Evolutionary conservation across 2,113 vertebrate genomes (phyloP), one percentile per base, ranked within the genome.

Genomic region (Eptesicus fuscus): DNA sequence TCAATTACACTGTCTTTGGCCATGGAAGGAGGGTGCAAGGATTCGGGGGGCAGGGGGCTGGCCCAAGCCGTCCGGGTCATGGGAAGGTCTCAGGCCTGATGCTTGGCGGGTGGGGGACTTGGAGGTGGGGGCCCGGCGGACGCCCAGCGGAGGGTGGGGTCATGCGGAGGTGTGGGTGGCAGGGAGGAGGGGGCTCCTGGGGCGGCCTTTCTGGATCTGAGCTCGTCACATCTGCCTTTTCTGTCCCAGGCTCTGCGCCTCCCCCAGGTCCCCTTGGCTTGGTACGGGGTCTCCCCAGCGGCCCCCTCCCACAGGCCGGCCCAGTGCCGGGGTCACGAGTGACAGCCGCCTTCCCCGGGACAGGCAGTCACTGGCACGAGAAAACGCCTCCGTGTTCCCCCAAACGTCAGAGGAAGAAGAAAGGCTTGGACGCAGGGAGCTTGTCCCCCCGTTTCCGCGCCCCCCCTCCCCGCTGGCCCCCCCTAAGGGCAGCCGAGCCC

Each of bases 401-500:
- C n/a, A 9, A 63, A 23, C 9, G 2, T 37, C 23, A 2, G 30
- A 44, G 56, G 37, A 61, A 6, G 8, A 42, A 70, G 32, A 12
- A 20, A 49, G 44, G 76, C 30, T 14, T 30, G 8, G 63, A n/a
- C 12, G 2, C 22, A 14, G 63, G 30, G 22, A 23, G 53, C 53
- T 56, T 23, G 53, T 56, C 22, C 8, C 56, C 56, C 0, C 4
- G 44, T 51, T 17, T 5, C 49, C 49, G 16, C 53, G 3, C 13
- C 47, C 3, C 47, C 13, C 47, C 3, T 8, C 22, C 56, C 3
- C 22, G 56, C 53, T 9, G 53, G 16, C 22, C 42, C 59, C 47
- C 28, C 5, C 8, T 3, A 1, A 44, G 28, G 5, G 6, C 5
- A 1, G 47, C 12, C 3, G 16, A 4, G 7, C 51, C 51, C 2